Evolutionary conservation across 2,113 vertebrate species (phyloP).

Genomic region (Proterorhinus semilunaris): DNA sequence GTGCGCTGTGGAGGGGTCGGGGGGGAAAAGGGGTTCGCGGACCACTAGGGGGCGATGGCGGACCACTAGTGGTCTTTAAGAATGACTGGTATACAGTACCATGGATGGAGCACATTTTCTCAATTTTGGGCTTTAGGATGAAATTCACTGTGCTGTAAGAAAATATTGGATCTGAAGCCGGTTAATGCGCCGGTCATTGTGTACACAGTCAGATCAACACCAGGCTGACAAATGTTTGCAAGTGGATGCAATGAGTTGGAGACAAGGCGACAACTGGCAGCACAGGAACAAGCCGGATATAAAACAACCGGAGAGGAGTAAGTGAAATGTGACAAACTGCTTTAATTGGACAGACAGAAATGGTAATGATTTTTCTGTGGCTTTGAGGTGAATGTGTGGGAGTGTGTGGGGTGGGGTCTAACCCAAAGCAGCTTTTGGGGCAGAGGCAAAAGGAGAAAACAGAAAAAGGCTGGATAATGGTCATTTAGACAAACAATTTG

Average conservation of each 20-base stretch:
- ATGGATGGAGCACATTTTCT: no score
- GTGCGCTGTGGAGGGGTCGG: no score
- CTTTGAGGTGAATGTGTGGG: background rate
- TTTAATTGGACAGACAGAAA: background rate
- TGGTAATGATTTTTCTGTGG: background rate
- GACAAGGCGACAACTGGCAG: constrained; percentile 41
- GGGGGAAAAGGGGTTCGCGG: no score
- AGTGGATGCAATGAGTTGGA: constrained; percentile 36
- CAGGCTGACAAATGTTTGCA: constrained; percentile 30
- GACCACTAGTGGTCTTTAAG: no score
- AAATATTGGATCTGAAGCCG: constrained; percentile 18
- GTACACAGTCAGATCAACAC: background rate
- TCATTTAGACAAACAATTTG: background rate
- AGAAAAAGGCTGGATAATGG: background rate
- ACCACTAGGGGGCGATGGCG: no score
- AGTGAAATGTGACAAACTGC: background rate
- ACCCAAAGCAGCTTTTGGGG: constrained; percentile 1
- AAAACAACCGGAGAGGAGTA: background rate
- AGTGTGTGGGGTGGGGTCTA: background rate
- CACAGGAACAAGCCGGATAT: background rate
- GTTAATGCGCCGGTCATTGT: constrained; percentile 37
- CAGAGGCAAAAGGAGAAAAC: background rate
- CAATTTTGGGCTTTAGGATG: no score
- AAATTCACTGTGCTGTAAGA: no score
- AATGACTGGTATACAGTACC: no score